phyloP scores from a whole-genome alignment of 2,888 invertebrate genomes.

The Sicus ferrugineus region DNA sequence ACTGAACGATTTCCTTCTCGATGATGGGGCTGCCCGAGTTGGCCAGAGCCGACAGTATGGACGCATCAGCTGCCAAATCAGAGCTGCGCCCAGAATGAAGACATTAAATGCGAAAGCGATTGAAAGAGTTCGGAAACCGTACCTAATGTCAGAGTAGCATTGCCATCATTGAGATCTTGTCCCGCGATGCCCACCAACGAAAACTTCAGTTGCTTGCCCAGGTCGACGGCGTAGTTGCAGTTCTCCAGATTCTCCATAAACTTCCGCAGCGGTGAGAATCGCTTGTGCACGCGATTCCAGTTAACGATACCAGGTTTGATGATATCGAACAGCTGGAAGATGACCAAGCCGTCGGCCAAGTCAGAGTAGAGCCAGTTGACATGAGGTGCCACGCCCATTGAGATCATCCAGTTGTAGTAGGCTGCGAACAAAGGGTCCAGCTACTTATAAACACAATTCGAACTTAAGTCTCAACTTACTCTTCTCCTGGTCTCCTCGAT shows the following conservation, averaged over 20 bases:
- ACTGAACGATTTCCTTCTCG: slow-evolving; percentile 94
- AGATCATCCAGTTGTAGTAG: slow-evolving; percentile 99
- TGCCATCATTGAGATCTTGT: slow-evolving; percentile 93
- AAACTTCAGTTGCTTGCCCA: slow-evolving; percentile 93
- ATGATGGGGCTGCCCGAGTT: slow-evolving; percentile 90
- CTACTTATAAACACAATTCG: neutral
- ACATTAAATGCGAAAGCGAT: neutral
- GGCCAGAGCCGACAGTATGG: slow-evolving; percentile 93
- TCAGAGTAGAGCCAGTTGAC: slow-evolving; percentile 99
- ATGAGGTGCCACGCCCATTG: slow-evolving; percentile 95
- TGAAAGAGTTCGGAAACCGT: slow-evolving; percentile 41
- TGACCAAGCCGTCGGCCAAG: slow-evolving; percentile 92
- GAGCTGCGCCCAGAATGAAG: slow-evolving; percentile 68
- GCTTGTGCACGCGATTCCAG: slow-evolving; percentile 89
- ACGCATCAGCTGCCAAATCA: slow-evolving; percentile 99
- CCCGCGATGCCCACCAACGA: slow-evolving; percentile 98
- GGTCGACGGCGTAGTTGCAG: slow-evolving; percentile 97
- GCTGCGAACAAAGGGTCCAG: slow-evolving; percentile 67
- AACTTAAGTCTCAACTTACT: slow-evolving; percentile 70
- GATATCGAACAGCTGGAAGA: slow-evolving; percentile 97
- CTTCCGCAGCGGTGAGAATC: slow-evolving; percentile 90
- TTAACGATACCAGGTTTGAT: slow-evolving; percentile 96
- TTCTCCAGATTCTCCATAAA: slow-evolving; percentile 99
- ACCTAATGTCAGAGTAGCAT: slow-evolving; percentile 88
- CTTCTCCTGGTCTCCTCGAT: slow-evolving; percentile 96